Conservation (phyloP, 2,797 vertebrate species). For the Champsocephalus esox region DNA sequence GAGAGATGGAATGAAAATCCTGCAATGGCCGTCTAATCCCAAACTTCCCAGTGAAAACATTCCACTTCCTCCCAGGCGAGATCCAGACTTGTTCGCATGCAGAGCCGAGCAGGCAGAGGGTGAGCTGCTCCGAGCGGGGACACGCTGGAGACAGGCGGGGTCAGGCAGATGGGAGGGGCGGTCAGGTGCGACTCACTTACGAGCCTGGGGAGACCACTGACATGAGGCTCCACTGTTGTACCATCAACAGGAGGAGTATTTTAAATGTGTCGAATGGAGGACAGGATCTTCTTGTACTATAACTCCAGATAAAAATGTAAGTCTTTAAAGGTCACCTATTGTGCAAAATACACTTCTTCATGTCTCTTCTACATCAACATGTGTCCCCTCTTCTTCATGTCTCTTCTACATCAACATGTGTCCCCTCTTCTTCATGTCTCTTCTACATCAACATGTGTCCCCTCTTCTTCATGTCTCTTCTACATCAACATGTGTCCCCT, state of each 20-base stretch:
- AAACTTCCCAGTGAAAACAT: constrained; percentile 82
- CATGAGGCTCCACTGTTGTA: constrained; percentile 31
- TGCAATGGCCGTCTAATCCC: constrained; percentile 75
- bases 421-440: too few species aligned
- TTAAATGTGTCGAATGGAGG: not conserved
- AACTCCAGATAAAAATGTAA: not conserved
- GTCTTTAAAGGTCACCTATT: too few species aligned
- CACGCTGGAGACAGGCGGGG: constrained; percentile 53
- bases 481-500: too few species aligned
- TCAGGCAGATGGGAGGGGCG: constrained; percentile 63
- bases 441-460: too few species aligned
- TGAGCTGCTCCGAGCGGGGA: constrained; percentile 54
- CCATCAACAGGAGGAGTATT: constrained; percentile 23
- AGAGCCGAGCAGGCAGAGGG: constrained; percentile 61
- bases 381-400: too few species aligned
- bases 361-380: too few species aligned
- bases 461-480: too few species aligned
- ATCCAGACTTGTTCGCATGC: constrained; percentile 66
- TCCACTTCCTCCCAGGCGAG: constrained; percentile 76
- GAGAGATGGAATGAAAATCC: constrained; percentile 78
- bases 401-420: too few species aligned
- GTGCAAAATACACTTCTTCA: too few species aligned
- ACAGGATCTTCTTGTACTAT: not conserved
- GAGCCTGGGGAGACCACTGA: constrained; percentile 47
- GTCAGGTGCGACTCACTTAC: constrained; percentile 60